These are phyloP conservation scores for Tachuris rubrigastra DNA, from an alignment of 2,113 vertebrate species.

Conservation along the genomic window DNA sequence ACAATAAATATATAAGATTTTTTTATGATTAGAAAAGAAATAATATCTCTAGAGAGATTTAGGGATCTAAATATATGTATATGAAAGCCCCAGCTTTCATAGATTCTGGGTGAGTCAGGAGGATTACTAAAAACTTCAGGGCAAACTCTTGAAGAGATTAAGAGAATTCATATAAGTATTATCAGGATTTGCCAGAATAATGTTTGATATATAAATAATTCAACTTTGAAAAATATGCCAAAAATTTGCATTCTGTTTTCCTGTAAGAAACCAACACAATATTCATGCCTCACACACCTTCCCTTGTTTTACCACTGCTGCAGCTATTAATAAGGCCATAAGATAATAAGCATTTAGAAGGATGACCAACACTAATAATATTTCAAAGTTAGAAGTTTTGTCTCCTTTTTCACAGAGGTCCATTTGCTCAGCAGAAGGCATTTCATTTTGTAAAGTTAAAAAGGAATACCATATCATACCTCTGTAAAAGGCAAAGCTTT, in stretches of 20 bases:
- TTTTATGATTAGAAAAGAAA: not conserved
- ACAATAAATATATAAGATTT: not conserved
- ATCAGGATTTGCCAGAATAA: not conserved
- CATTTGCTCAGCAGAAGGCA: not conserved
- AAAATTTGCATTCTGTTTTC: not conserved
- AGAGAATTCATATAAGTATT: not conserved
- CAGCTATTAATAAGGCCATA: not conserved
- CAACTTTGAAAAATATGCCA: not conserved
- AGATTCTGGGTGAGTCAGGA: not conserved
- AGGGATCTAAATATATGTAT: not conserved
- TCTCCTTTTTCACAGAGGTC: not conserved
- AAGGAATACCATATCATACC: not conserved
- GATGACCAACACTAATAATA: not conserved
- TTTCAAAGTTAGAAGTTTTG: not conserved
- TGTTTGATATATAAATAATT: slow-evolving; percentile 13
- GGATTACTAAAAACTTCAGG: not conserved
- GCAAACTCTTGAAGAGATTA: not conserved
- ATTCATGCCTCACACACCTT: not conserved
- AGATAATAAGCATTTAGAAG: not conserved
- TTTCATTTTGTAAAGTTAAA: not conserved
- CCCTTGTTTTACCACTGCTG: not conserved
- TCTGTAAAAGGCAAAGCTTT: not conserved
- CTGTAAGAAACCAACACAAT: not conserved
- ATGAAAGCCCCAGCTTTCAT: not conserved
- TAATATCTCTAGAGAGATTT: not conserved